These are phyloP conservation scores for Pristionchus pacificus DNA, from an alignment of 1,140 invertebrate genomes.

Conservation along the genomic window DNA sequence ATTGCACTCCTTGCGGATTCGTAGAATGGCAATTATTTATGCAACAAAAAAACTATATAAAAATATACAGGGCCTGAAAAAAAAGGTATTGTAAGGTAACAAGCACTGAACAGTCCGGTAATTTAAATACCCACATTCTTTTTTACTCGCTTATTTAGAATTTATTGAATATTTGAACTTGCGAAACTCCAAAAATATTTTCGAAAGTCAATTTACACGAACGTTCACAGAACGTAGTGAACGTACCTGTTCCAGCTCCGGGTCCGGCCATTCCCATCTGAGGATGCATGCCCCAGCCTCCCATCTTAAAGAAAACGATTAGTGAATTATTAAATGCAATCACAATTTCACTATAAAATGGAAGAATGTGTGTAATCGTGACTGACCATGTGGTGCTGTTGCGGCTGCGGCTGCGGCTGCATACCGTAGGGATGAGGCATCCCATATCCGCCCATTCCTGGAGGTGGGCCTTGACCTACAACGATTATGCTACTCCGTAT, in stretches of 20 bases:
- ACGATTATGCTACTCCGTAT: slow-evolving; percentile 4
- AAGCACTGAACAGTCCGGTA: no score
- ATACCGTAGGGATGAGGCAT: background rate
- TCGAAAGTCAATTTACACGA: background rate
- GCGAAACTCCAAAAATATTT: no score
- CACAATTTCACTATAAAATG: background rate
- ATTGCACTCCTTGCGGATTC: background rate
- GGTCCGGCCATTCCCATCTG: background rate
- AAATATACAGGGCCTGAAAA: slow-evolving; percentile 6
- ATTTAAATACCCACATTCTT: no score
- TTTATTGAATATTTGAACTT: no score
- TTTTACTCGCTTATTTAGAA: no score
- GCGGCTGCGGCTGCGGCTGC: background rate
- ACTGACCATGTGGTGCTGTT: background rate
- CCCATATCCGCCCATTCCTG: background rate
- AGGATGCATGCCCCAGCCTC: slow-evolving; percentile 4
- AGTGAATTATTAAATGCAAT: slow-evolving; percentile 4
- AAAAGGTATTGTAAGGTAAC: no score
- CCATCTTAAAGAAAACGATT: no score
- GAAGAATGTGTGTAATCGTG: background rate
- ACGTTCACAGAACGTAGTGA: background rate
- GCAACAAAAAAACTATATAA: background rate
- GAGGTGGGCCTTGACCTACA: no score
- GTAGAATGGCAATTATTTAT: background rate
- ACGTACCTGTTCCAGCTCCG: slow-evolving; percentile 4